A percentile compares a stretch with the other conserved stretches of the same genome.
Evolutionary conservation across 1,140 invertebrate genomes (phyloP).

Genomic region (Sminthurinus signatus): DNA sequence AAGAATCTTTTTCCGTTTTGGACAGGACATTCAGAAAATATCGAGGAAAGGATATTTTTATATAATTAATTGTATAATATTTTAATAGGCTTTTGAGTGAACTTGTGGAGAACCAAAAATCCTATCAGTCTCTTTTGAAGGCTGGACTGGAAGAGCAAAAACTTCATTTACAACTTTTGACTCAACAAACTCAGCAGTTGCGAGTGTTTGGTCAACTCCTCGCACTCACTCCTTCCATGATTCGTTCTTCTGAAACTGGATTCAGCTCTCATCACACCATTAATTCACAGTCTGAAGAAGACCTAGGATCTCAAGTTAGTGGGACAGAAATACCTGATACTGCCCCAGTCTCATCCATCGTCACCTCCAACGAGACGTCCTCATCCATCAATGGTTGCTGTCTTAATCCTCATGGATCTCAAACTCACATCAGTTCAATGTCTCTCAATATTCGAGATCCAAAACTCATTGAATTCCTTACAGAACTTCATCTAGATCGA

Average conservation of each 20-base stretch:
- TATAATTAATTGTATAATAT: conserved; percentile 13
- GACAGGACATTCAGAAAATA: too few species aligned
- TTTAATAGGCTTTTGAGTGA: conserved; percentile 52
- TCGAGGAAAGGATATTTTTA: too few species aligned
- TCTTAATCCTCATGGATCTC: conserved; percentile 7
- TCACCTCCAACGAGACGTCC: background rate
- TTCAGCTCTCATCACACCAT: conserved; percentile 41
- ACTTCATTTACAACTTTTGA: conserved; percentile 50
- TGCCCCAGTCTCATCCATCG: conserved; percentile 16
- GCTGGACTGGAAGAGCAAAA: conserved; percentile 65
- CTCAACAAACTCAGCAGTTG: conserved; percentile 48
- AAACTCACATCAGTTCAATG: conserved; percentile 8
- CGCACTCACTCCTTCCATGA: conserved; percentile 23
- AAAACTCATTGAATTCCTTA: conserved; percentile 54
- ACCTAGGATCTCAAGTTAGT: conserved; percentile 26
- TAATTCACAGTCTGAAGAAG: conserved; percentile 21
- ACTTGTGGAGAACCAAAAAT: conserved; percentile 61
- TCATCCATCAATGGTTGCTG: conserved; percentile 23
- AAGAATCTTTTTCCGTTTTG: too few species aligned
- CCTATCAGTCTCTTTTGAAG: conserved; percentile 63
- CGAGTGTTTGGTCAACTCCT: conserved; percentile 38
- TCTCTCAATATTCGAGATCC: conserved; percentile 34
- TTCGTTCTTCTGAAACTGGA: conserved; percentile 31
- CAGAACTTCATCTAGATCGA: conserved; percentile 53
- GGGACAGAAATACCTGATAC: conserved; percentile 23